Base-by-base conservation (phyloP, 2,113 vertebrate species). In the Lota lota region DNA sequence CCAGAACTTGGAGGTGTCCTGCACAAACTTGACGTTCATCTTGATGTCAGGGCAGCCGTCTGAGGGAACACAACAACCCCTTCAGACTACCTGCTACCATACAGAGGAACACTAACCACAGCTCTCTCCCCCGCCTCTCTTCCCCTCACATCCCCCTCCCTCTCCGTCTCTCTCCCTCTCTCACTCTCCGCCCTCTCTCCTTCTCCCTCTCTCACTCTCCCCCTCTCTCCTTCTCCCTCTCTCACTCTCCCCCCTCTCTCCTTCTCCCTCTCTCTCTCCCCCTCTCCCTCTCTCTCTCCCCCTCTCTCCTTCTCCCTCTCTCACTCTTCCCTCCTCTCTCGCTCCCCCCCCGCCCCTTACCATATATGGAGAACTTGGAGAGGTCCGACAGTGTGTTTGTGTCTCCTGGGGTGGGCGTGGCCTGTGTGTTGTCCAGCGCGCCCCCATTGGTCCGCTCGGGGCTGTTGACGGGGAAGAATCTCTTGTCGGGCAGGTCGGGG, bases 1-100 rank as follows among this genome's bases (percentile, higher is more conserved):
- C 97, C 97, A 99, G 88, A 91, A 99, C 88, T 95, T 98, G 66
- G 97, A 97, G 6, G 97, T 99, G 84, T 99, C 97, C 90, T 99
- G 97, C 40, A 99, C 97, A 91, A 99, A 99, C 84, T 98, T 99
- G 66, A 99, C 94, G 0, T 94, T 97, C 69, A 97, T 94, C 86
- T 94, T 94, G 1, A 95, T 96, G 88, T 99, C 97, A 0, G 96
- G 96, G 79, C 94, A 97, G 62, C 93, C 91, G 63, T 99, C 97
- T 95, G 86, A 66, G 72, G 62, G 61, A 67, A 5, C n/a, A 61
- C 5, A 21, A 66, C 5, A 24, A 20, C 56, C 59, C 63, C 20
- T 21, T 22, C 17, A 57, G 40, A 14, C 40, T 7, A 1, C 40
- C 40, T 47, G 40, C 40, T 12, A 47, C 10, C 40, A 47, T 7